Percentiles rank a stretch among this genome's conserved stretches.
These are phyloP conservation scores for Propsilocerus akamusi DNA, from an alignment of 1,140 invertebrate genomes.

Conservation along the genomic window DNA sequence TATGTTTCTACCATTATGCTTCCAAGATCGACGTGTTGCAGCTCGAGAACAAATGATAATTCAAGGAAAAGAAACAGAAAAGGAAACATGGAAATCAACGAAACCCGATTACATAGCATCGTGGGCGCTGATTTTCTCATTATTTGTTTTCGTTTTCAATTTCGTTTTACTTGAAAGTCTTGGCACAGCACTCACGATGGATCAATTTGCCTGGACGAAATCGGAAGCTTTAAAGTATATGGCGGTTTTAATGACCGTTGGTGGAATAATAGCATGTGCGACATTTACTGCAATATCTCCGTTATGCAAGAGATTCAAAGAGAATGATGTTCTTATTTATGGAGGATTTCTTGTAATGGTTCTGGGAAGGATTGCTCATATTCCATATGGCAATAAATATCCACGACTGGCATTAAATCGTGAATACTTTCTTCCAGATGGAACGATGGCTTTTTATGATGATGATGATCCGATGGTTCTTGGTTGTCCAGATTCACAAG, in stretches of 20 bases:
- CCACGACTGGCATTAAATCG: constrained; percentile 26
- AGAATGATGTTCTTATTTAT: constrained; percentile 55
- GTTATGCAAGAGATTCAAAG: constrained; percentile 51
- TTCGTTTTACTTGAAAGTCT: constrained; percentile 77
- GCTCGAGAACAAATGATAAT: constrained; percentile 49
- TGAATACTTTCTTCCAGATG: constrained; percentile 12
- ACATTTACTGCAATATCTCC: constrained; percentile 53
- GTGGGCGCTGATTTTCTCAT: constrained; percentile 57
- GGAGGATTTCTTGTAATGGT: constrained; percentile 64
- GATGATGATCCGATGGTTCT: constrained; percentile 27
- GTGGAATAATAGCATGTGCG: constrained; percentile 50
- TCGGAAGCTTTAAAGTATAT: constrained; percentile 56
- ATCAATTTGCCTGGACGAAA: constrained; percentile 77
- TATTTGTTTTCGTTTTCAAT: constrained; percentile 74
- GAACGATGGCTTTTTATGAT: constrained; percentile 10
- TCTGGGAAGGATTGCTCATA: constrained; percentile 46
- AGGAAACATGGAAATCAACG: constrained; percentile 47
- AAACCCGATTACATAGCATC: constrained; percentile 60
- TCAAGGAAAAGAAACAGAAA: constrained; percentile 40
- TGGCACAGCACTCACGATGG: constrained; percentile 68
- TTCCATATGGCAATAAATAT: constrained; percentile 56
- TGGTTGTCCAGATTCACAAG: constrained; percentile 49
- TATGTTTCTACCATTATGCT: constrained; percentile 51
- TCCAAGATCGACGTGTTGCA: constrained; percentile 48
- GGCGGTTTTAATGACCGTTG: constrained; percentile 61